Evolutionary conservation across 2,888 invertebrate genomes (phyloP).

Genomic region (Erebia aethiops): DNA sequence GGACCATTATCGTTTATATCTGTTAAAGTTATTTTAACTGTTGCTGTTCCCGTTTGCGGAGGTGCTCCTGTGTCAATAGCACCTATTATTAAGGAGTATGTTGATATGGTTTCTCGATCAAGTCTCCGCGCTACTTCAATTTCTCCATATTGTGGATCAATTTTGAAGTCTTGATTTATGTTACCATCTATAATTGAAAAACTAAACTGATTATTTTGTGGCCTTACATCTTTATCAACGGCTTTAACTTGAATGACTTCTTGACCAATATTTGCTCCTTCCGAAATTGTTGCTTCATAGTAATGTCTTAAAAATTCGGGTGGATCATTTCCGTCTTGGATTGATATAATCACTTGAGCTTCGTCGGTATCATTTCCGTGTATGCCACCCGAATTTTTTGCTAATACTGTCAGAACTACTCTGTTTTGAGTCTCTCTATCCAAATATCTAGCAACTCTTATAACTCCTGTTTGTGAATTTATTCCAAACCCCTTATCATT

Average conservation of each 20-base stretch:
- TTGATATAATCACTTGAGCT: conserved; percentile 95
- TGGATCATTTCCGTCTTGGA: conserved; percentile 98
- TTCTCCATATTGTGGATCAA: conserved; percentile 93
- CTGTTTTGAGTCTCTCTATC: conserved; percentile 95
- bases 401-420: conserved; percentile 94
- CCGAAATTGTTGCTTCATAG: conserved; percentile 91
- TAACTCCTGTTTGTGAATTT: conserved; percentile 91
- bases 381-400: conserved; percentile 97
- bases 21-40: conserved; percentile 89
- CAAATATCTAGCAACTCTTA: conserved; percentile 90
- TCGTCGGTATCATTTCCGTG: conserved; percentile 97
- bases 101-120: conserved; percentile 90
- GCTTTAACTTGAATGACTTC: conserved; percentile 91
- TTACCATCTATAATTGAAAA: conserved; percentile 95
- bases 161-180: conserved; percentile 91
- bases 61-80: conserved; percentile 95
- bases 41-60: conserved; percentile 95
- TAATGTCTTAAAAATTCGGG: conserved; percentile 92
- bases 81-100: conserved; percentile 90
- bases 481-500: conserved; percentile 95
- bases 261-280: conserved; percentile 89
- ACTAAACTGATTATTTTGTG: conserved; percentile 95
- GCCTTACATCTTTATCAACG: conserved; percentile 94
- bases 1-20: conserved; percentile 98
- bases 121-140: conserved; percentile 89